Evolutionary conservation across 2,888 invertebrate genomes (phyloP).

Genomic region (Cremastinae sp.): DNA sequence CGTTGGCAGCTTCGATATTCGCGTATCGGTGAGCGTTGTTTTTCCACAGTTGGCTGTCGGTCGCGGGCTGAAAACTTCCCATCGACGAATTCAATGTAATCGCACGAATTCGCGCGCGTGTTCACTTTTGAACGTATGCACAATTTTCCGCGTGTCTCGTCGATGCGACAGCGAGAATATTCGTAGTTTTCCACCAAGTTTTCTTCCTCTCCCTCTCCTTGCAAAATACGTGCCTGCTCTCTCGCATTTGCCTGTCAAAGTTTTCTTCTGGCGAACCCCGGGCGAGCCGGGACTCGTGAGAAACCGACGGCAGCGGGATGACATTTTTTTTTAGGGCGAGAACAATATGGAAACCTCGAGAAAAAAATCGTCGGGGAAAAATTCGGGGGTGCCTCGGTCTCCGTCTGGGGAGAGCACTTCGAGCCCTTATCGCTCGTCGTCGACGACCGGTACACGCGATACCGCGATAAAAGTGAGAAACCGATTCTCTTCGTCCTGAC

Average conservation of each 20-base stretch:
- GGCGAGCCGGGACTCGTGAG: not conserved
- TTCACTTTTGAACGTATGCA: not conserved
- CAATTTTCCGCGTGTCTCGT: too few species aligned
- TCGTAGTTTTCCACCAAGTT: constrained; percentile 26
- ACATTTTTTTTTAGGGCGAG: constrained; percentile 5
- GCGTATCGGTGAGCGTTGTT: constrained; percentile 16
- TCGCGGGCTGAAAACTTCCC: constrained; percentile 15
- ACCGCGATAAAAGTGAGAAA: constrained; percentile 5
- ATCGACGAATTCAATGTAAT: constrained; percentile 27
- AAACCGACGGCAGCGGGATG: constrained; percentile 18
- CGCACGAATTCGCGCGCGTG: constrained; percentile 13
- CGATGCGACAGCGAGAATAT: constrained; percentile 28
- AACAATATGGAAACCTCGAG: not conserved
- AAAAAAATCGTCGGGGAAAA: constrained; percentile 13
- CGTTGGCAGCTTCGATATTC: constrained; percentile 33
- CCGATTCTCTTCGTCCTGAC: constrained; percentile 14
- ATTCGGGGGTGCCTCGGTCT: constrained; percentile 5
- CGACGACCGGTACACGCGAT: constrained; percentile 17
- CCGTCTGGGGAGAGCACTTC: constrained; percentile 42
- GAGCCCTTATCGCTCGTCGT: constrained; percentile 34
- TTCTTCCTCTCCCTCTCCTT: not conserved
- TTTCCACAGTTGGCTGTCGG: constrained; percentile 24
- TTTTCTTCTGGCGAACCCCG: constrained; percentile 11
- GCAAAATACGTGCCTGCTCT: not conserved
- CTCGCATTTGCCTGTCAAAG: constrained; percentile 6